These are phyloP conservation scores for Daktulosphaira vitifoliae DNA, from an alignment of 1,140 invertebrate genomes.

Conservation along the genomic window DNA sequence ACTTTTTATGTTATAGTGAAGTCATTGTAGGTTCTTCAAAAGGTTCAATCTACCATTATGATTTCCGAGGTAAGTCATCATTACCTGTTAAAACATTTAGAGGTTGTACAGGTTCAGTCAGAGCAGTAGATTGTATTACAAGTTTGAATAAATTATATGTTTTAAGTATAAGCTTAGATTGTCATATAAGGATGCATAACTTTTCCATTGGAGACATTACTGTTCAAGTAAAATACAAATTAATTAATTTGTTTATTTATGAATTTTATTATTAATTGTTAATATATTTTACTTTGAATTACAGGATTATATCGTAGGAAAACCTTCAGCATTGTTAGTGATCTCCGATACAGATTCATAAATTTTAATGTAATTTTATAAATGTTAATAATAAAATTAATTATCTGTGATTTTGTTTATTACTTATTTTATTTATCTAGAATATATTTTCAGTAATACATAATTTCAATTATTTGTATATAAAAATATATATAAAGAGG, in stretches of 20 bases:
- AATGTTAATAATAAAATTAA: too few relatives aligned
- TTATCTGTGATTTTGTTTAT: too few relatives aligned
- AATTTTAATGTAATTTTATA: too few relatives aligned
- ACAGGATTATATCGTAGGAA: constrained; percentile 18
- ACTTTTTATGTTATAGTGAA: constrained; percentile 20
- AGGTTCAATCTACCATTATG: constrained; percentile 16
- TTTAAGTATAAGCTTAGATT: constrained; percentile 18
- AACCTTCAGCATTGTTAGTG: not conserved
- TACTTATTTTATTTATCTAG: too few relatives aligned
- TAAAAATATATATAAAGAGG: too few relatives aligned
- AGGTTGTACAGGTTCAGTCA: constrained; percentile 11
- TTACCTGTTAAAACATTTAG: constrained; percentile 22
- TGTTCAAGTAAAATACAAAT: not conserved
- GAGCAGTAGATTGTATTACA: not conserved
- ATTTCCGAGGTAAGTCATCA: constrained; percentile 14
- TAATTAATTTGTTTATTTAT: too few relatives aligned
- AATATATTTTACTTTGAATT: not conserved
- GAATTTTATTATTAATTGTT: too few relatives aligned
- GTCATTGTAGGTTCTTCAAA: constrained; percentile 4
- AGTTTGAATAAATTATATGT: constrained; percentile 1
- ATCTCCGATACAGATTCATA: not conserved
- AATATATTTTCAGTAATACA: too few relatives aligned
- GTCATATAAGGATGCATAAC: constrained; percentile 1
- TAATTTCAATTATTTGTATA: too few relatives aligned
- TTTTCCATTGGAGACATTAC: not conserved